Percentiles rank a stretch among this genome's conserved stretches.
Conservation (phyloP, 1,140 invertebrate species). For the Trigoniulus corallinus region DNA sequence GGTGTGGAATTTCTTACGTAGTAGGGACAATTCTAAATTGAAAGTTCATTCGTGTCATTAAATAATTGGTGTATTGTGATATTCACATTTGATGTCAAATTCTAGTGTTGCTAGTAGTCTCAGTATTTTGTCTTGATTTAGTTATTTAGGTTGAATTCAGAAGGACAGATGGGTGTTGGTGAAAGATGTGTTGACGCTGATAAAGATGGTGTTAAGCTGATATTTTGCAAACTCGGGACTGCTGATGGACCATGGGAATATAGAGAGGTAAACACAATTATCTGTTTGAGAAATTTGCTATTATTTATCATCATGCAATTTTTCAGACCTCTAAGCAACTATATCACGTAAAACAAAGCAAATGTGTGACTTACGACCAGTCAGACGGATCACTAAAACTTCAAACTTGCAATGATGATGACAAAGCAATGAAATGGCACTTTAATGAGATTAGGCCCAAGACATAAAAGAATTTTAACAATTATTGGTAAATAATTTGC, state of each 20-base stretch:
- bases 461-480: too few species aligned
- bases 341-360: constrained; percentile 57
- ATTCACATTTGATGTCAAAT: too few species aligned
- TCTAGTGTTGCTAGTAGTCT: too few species aligned
- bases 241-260: constrained; percentile 87
- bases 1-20: too few species aligned
- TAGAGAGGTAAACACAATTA: constrained; percentile 37
- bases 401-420: constrained; percentile 61
- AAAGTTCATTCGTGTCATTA: too few species aligned
- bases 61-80: too few species aligned
- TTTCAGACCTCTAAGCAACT: constrained; percentile 49
- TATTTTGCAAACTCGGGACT: constrained; percentile 74
- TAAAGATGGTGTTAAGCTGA: constrained; percentile 61
- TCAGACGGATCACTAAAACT: constrained; percentile 56
- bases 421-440: constrained; percentile 74
- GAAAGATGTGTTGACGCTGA: constrained; percentile 89
- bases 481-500: too few species aligned
- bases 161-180: constrained; percentile 85
- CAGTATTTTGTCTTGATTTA: constrained; percentile 32
- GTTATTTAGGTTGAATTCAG: constrained; percentile 75
- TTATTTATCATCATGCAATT: too few species aligned
- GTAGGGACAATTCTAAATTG: too few species aligned
- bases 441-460: constrained; percentile 57
- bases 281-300: constrained; percentile 5
- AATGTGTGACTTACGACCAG: constrained; percentile 72